These are phyloP conservation scores for Potamarius usumacintae DNA, from an alignment of 2,113 vertebrate genomes.

Conservation along the genomic window DNA sequence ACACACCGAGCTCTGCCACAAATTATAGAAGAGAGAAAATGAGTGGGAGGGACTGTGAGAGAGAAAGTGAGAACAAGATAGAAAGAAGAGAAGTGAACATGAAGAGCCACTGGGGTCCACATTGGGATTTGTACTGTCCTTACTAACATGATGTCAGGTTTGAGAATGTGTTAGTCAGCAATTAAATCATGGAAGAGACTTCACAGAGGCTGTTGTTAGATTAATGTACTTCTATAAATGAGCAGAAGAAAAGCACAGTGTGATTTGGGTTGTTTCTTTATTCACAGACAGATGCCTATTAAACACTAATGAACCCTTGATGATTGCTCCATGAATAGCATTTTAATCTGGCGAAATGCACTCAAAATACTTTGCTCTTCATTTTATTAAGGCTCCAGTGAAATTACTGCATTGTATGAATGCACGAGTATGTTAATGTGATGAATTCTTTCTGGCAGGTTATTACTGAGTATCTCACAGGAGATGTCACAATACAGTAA, in stretches of 20 bases:
- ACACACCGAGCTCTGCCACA: not conserved
- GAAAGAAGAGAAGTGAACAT: not conserved
- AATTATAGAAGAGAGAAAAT: slow-evolving; percentile 4
- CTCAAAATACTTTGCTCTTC: not conserved
- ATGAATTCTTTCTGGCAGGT: not conserved
- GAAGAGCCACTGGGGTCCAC: not conserved
- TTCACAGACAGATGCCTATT: slow-evolving; percentile 1
- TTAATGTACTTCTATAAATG: slow-evolving; percentile 21
- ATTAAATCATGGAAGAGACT: not conserved
- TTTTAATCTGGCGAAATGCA: not conserved
- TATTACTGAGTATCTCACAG: not conserved
- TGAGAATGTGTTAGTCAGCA: not conserved
- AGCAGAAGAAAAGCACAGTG: not conserved
- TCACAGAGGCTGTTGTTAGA: slow-evolving; percentile 9
- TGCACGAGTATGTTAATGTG: not conserved
- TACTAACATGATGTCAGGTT: not conserved
- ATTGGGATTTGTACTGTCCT: not conserved
- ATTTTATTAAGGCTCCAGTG: not conserved
- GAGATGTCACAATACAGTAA: not conserved
- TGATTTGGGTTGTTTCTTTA: slow-evolving; percentile 6
- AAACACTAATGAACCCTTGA: slow-evolving; percentile 14
- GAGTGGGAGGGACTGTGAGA: not conserved
- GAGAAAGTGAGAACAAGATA: not conserved
- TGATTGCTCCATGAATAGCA: slow-evolving; percentile 3
- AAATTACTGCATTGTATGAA: not conserved